Percentiles rank a stretch among this genome's conserved stretches.
These are phyloP conservation scores for Abrostola triplasia DNA, from an alignment of 2,888 invertebrate species.

Conservation along the genomic window DNA sequence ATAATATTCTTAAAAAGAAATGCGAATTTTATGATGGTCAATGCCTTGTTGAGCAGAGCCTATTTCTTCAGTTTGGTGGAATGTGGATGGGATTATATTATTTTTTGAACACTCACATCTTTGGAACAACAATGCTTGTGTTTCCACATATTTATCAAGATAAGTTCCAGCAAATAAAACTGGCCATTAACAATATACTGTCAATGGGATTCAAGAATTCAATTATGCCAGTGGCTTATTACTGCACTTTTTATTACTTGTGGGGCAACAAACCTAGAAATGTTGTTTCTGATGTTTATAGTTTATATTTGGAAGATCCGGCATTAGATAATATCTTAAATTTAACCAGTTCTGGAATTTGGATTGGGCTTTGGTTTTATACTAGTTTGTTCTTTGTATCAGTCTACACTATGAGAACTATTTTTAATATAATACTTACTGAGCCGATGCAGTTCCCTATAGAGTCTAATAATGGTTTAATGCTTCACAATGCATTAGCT, in stretches of 20 bases:
- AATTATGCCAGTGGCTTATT: constrained; percentile 89
- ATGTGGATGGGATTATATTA: constrained; percentile 90
- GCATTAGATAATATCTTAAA: constrained; percentile 84
- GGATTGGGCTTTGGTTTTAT: constrained; percentile 91
- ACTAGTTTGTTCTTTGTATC: constrained; percentile 91
- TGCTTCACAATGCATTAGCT: constrained; percentile 89
- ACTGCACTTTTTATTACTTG: constrained; percentile 89
- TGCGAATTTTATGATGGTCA: constrained; percentile 83
- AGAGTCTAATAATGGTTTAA: constrained; percentile 82
- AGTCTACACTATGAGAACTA: constrained; percentile 91
- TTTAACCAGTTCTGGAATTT: constrained; percentile 82
- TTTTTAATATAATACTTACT: constrained; percentile 92
- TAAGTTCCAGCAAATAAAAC: constrained; percentile 91
- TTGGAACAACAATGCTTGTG: constrained; percentile 86
- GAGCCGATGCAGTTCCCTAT: constrained; percentile 91
- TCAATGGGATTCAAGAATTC: constrained; percentile 89
- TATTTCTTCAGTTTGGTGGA: constrained; percentile 91
- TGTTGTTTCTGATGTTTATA: constrained; percentile 85
- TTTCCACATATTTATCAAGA: constrained; percentile 92
- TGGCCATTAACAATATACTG: constrained; percentile 87
- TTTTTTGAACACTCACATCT: constrained; percentile 88
- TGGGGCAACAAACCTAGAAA: constrained; percentile 88
- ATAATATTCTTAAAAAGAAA: constrained; percentile 83
- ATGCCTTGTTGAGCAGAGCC: constrained; percentile 90
- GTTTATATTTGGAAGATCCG: constrained; percentile 85